Conservation (phyloP, 2,113 vertebrate species). For the Marcusenius ussheri region DNA sequence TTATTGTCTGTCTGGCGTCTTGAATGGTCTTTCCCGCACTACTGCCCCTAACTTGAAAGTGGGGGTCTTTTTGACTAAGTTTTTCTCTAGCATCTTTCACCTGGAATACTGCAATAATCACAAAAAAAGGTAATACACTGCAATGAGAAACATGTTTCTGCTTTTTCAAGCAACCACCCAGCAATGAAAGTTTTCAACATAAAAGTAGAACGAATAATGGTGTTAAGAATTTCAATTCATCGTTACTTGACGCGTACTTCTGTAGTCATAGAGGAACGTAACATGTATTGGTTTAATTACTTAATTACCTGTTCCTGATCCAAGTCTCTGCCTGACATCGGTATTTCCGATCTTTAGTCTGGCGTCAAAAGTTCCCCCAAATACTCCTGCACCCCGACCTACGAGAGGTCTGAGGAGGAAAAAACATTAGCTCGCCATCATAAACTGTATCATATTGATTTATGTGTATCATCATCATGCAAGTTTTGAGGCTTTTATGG, state of each 20-base stretch:
- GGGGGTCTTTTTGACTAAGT: conserved; percentile 81
- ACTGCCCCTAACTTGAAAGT: conserved; percentile 82
- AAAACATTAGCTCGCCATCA: neutral
- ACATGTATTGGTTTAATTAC: neutral
- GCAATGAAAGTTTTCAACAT: neutral
- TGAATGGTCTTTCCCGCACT: conserved; percentile 52
- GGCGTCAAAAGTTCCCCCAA: conserved; percentile 78
- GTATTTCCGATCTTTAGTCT: conserved; percentile 83
- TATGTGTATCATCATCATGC: neutral
- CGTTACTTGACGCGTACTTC: neutral
- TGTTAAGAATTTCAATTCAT: neutral
- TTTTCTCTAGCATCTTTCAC: conserved; percentile 88
- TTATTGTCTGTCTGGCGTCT: conserved; percentile 89
- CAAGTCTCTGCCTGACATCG: conserved; percentile 77
- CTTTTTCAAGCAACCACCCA: neutral
- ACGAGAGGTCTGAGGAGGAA: conserved; percentile 41
- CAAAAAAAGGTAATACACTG: neutral
- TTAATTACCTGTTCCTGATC: conserved; percentile 31
- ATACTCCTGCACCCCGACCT: conserved; percentile 38
- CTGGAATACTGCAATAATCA: conserved; percentile 48
- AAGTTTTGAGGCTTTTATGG: neutral
- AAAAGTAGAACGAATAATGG: neutral
- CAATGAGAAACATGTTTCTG: neutral
- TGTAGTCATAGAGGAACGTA: neutral
- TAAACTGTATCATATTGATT: neutral